Percentiles rank a stretch among this genome's conserved stretches.
Conservation (phyloP, 2,113 vertebrate species). For the Forbesichthys agassizii region DNA sequence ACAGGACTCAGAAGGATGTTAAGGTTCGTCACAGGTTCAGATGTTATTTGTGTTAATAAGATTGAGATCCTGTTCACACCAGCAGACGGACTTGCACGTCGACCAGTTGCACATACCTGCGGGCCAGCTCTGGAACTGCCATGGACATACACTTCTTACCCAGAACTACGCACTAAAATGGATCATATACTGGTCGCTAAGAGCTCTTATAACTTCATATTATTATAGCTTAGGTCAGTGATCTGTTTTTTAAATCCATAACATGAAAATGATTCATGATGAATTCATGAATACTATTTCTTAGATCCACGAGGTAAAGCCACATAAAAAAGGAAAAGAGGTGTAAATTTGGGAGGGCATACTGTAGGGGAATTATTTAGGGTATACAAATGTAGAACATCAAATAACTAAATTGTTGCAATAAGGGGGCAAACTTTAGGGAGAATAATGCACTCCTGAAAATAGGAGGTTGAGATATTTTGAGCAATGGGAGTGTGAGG, state of each 20-base stretch:
- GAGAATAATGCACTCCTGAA: too few species aligned
- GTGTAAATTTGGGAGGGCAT: neutral
- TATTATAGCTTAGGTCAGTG: conserved; percentile 18
- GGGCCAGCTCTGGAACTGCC: conserved; percentile 28
- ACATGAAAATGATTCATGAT: neutral
- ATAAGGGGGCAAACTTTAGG: neutral
- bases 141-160: conserved; percentile 25
- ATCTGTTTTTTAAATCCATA: conserved; percentile 13
- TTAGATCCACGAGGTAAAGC: neutral
- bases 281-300: neutral
- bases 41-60: conserved; percentile 25
- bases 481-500: too few species aligned
- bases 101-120: conserved; percentile 36
- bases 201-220: conserved; percentile 13
- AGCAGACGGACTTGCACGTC: conserved; percentile 28
- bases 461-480: too few species aligned
- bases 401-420: neutral
- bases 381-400: neutral
- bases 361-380: neutral
- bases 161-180: conserved; percentile 6
- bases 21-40: conserved; percentile 38
- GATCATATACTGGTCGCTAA: conserved; percentile 4
- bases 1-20: conserved; percentile 30
- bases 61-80: conserved; percentile 28
- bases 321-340: neutral